These are phyloP conservation scores for Nyctalus aviator DNA, from an alignment of 2,797 vertebrate species.

Conservation along the genomic window DNA sequence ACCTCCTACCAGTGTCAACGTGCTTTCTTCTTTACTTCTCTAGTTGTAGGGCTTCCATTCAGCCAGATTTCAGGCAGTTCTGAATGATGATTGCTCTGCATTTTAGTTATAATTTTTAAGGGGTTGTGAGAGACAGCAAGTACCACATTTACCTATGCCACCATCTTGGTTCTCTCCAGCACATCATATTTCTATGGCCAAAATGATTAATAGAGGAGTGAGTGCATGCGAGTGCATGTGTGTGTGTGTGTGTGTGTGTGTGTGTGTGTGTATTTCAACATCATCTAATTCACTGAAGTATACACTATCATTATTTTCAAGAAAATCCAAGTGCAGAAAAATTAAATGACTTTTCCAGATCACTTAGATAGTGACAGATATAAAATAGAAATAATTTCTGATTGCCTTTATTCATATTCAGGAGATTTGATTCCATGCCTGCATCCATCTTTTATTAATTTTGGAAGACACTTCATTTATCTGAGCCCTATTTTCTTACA, in stretches of 20 bases:
- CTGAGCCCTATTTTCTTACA: constrained; percentile 18
- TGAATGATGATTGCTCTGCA: no score
- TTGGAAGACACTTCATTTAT: constrained; percentile 44
- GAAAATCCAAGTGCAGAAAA: not conserved
- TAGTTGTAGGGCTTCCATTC: no score
- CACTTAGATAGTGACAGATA: not conserved
- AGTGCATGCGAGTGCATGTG: not conserved
- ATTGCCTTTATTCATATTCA: constrained; percentile 31
- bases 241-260: not conserved
- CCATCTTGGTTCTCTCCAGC: not conserved
- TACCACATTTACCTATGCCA: no score
- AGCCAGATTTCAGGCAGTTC: no score
- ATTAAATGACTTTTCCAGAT: constrained; percentile 17
- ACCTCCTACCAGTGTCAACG: no score
- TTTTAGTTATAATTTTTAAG: no score
- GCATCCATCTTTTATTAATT: constrained; percentile 34
- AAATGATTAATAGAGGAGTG: not conserved
- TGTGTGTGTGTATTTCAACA: not conserved
- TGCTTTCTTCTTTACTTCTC: no score
- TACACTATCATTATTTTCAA: constrained; percentile 17
- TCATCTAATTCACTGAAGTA: not conserved
- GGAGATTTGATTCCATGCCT: not conserved
- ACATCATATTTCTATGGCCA: not conserved
- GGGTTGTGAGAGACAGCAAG: no score
- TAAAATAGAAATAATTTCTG: constrained; percentile 31